These are phyloP conservation scores for Drosophila carrolli DNA, from an alignment of 1,140 invertebrate species.

Conservation along the genomic window DNA sequence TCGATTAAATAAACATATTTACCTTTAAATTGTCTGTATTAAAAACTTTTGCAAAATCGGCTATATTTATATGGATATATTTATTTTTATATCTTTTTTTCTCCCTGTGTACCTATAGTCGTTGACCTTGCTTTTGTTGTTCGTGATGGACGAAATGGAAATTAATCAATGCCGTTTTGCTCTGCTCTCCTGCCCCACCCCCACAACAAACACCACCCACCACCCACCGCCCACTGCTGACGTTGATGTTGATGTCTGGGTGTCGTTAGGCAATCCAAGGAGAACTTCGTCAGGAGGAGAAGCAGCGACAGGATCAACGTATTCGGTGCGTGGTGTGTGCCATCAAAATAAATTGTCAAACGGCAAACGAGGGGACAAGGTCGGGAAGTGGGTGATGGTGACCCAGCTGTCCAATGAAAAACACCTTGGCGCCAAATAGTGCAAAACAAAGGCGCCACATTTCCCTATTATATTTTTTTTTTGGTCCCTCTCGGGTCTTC, in stretches of 20 bases:
- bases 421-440: conserved; percentile 43
- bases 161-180: conserved; percentile 79
- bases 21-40: no score
- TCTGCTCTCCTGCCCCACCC: conserved; percentile 44
- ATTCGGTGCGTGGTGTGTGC: conserved; percentile 61
- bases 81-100: no score
- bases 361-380: conserved; percentile 57
- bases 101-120: conserved; percentile 23
- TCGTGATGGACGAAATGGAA: conserved; percentile 66
- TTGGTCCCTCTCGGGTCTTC: conserved; percentile 15
- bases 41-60: no score
- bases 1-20: no score
- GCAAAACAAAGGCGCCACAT: conserved; percentile 66
- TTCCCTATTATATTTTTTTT: conserved; percentile 48
- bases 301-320: conserved; percentile 30
- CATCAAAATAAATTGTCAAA: conserved; percentile 80
- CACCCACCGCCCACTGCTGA: conserved; percentile 32
- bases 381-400: conserved; percentile 19
- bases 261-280: conserved; percentile 48
- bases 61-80: no score
- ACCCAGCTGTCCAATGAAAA: conserved; percentile 40
- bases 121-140: conserved; percentile 59
- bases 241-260: conserved; percentile 57
- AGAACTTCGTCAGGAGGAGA: conserved; percentile 21
- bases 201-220: neutral